A percentile compares a stretch with the other conserved stretches of the same genome.
Conservation (phyloP, 2,888 invertebrate genomes). For the Stenodera caucasica region DNA sequence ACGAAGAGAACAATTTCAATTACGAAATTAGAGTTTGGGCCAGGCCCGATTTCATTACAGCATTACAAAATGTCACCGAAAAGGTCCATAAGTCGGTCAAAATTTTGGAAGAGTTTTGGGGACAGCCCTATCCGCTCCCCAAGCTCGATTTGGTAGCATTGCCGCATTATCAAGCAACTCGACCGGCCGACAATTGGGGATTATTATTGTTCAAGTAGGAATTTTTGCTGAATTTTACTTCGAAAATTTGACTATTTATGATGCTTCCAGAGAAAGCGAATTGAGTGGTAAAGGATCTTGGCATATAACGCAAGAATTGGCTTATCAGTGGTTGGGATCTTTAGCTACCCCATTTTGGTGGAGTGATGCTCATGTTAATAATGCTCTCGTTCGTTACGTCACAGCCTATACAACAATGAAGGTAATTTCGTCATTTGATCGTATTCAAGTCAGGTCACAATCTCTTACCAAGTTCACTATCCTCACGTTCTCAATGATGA, state of each 20-base stretch:
- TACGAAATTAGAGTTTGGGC: slow-evolving; percentile 66
- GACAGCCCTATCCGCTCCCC: slow-evolving; percentile 65
- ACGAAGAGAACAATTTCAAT: slow-evolving; percentile 32
- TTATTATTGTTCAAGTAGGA: slow-evolving; percentile 75
- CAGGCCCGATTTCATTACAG: slow-evolving; percentile 63
- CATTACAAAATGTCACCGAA: slow-evolving; percentile 61
- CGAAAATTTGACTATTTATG: neutral
- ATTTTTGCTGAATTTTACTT: slow-evolving; percentile 5
- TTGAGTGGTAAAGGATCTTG: slow-evolving; percentile 66
- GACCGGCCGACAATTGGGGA: slow-evolving; percentile 80
- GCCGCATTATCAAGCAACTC: slow-evolving; percentile 70
- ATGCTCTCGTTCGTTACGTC: slow-evolving; percentile 74
- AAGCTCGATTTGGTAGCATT: slow-evolving; percentile 74
- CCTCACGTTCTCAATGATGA: no score
- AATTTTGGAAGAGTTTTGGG: slow-evolving; percentile 66
- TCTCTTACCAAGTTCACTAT: no score
- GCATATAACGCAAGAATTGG: slow-evolving; percentile 71
- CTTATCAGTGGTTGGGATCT: slow-evolving; percentile 80
- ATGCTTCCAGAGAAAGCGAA: slow-evolving; percentile 69
- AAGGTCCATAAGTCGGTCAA: slow-evolving; percentile 63
- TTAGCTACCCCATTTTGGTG: slow-evolving; percentile 76
- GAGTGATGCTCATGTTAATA: slow-evolving; percentile 75
- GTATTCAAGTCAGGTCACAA: no score
- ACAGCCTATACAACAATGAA: slow-evolving; percentile 73
- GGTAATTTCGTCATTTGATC: no score